Evolutionary conservation across 1,140 invertebrate genomes (phyloP), one percentile per base, ranked within the genome.

Genomic region (Nebria ingens): DNA sequence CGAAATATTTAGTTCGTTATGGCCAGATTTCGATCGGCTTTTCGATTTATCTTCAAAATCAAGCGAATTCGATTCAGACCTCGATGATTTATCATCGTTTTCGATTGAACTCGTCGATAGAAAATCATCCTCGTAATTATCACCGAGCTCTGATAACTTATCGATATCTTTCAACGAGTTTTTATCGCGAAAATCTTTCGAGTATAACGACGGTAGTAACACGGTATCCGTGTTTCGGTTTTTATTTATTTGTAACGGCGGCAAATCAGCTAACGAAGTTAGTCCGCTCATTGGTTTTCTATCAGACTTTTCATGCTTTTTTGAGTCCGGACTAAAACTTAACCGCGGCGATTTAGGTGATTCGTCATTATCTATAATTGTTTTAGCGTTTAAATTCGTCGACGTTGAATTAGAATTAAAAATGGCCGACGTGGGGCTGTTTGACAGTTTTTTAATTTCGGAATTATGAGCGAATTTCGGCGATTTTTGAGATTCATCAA

Each of bases 191-290:
- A 62, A 65, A 51, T 64, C 64, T 56, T 64, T 69, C 15, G 40
- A 64, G 52, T 68, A 68, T 19, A 66, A 59, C 17, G 67, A 67
- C 6, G 68, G 65, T 19, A 67, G 58, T 38, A 69, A 59, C n/a
- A 61, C 34, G 6, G 58, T 52, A 53, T 66, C 65, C 51, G 56
- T 64, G 1, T 56, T 50, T 25, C 58, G 51, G 22, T 62, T 53
- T 59, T 68, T 69, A 53, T 62, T 64, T 9, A 66, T 25, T 54
- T 49, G 58, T 12, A 65, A 40, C 6, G 65, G 61, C 9, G 64
- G 60, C 20, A 65, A 50, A 58, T 65, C 64, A 13, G 52, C 19
- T 25, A 61, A 52, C 11, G 59, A 60, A 45, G 51, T 59, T 55
- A 63, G 57, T 51, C 52, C 61, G 56, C 54, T 59, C 59, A 63